phyloP scores from a whole-genome alignment of 2,797 vertebrate species.

The Spinibarbus caldwelli region DNA sequence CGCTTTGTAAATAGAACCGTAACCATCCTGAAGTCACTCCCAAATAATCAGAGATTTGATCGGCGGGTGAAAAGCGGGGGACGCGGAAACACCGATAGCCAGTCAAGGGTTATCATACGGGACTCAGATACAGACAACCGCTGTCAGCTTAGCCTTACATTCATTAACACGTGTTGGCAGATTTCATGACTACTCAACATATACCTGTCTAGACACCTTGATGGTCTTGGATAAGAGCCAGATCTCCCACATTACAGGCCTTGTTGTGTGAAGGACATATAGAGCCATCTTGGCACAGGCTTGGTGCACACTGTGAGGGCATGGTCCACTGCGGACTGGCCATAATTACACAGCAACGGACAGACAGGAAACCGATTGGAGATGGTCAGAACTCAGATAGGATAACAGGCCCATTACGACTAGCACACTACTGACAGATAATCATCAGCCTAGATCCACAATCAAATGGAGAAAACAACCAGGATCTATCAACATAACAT shows the following conservation, averaged over 20 bases:
- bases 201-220: conserved; percentile 51
- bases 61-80: background rate
- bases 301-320: conserved; percentile 37
- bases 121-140: background rate
- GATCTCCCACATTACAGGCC: conserved; percentile 41
- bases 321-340: conserved; percentile 27
- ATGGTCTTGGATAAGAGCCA: conserved; percentile 44
- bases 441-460: background rate
- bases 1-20: conserved; percentile 22
- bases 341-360: conserved; percentile 35
- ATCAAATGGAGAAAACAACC: background rate
- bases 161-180: conserved; percentile 54
- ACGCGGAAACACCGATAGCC: conserved; percentile 22
- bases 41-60: conserved; percentile 41
- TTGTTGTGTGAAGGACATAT: conserved; percentile 53
- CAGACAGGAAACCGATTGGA: conserved; percentile 14
- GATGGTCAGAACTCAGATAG: background rate
- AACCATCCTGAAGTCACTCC: conserved; percentile 41
- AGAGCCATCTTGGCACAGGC: conserved; percentile 45
- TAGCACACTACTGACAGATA: background rate
- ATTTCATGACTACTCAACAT: conserved; percentile 46
- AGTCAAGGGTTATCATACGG: conserved; percentile 37
- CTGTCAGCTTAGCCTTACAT: conserved; percentile 29
- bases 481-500: background rate
- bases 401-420: background rate